These are phyloP conservation scores for Bursaphelenchus mucronatus DNA, from an alignment of 1,140 invertebrate genomes.

Conservation along the genomic window DNA sequence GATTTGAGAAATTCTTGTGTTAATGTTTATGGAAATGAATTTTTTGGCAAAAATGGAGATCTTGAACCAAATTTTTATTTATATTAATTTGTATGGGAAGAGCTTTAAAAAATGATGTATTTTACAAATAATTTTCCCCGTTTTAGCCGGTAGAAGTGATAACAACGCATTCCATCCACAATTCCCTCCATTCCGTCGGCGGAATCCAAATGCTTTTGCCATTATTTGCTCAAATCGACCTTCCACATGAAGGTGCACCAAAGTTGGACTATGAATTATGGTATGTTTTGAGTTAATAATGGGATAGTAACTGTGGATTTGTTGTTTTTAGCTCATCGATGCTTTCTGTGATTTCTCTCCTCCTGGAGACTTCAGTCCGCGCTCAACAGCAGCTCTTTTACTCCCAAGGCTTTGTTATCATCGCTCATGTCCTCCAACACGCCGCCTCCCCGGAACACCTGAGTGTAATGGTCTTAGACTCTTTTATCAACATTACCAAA, in stretches of 20 bases:
- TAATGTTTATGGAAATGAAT: not conserved
- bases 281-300: slow-evolving; percentile 51
- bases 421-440: slow-evolving; percentile 90
- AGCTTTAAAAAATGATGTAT: no score
- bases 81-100: no score
- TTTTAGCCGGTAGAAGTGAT: slow-evolving; percentile 95
- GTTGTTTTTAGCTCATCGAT: slow-evolving; percentile 73
- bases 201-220: slow-evolving; percentile 97
- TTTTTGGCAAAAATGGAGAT: no score
- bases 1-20: slow-evolving; percentile 23
- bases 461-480: slow-evolving; percentile 47
- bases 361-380: slow-evolving; percentile 89
- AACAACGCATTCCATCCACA: slow-evolving; percentile 96
- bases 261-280: slow-evolving; percentile 64
- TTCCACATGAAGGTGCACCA: slow-evolving; percentile 66
- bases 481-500: slow-evolving; percentile 72
- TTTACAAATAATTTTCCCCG: slow-evolving; percentile 36
- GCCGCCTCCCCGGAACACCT: slow-evolving; percentile 54
- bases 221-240: slow-evolving; percentile 91
- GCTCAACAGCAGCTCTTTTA: slow-evolving; percentile 99
- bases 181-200: slow-evolving; percentile 94
- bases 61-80: no score
- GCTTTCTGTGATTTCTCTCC: slow-evolving; percentile 90
- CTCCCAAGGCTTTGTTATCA: slow-evolving; percentile 92
- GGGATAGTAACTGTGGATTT: no score